Conservation (phyloP, 2,113 vertebrate species). For the Alligator sinensis region DNA sequence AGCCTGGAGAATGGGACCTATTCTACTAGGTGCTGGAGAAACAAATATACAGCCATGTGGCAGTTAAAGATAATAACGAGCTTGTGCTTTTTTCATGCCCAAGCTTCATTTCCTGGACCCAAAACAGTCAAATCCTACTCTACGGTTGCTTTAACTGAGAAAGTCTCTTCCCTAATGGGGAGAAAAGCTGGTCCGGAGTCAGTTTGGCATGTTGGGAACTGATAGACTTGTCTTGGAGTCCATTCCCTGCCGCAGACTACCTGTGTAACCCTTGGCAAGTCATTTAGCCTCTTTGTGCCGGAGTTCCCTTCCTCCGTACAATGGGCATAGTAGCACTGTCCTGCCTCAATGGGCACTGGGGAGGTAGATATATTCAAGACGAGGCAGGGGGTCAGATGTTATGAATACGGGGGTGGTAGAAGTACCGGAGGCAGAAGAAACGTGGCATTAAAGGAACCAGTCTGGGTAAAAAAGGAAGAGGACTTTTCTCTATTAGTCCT, state of each 20-base stretch:
- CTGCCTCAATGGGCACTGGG: not conserved
- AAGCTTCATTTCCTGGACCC: not conserved
- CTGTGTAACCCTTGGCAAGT: not conserved
- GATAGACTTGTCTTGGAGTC: not conserved
- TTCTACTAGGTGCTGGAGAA: not conserved
- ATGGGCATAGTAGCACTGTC: not conserved
- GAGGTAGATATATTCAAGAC: not conserved
- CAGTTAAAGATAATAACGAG: too few relatives aligned
- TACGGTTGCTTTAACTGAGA: too few relatives aligned
- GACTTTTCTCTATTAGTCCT: not conserved
- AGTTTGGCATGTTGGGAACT: fast-evolving
- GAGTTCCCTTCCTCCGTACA: not conserved
- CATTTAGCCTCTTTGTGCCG: not conserved
- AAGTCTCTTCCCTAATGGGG: not conserved
- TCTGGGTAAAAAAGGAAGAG: not conserved
- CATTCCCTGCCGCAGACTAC: not conserved
- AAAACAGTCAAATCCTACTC: too few relatives aligned
- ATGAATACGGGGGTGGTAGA: too few relatives aligned
- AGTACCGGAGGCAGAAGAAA: not conserved
- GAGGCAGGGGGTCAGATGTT: not conserved
- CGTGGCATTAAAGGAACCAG: not conserved
- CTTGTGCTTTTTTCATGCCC: not conserved
- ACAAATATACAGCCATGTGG: not conserved
- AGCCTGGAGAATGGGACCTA: not conserved
- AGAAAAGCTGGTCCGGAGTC: not conserved